phyloP scores from a whole-genome alignment of 53 echinoderm and acorn worm genomes.

The Astropecten irregularis region DNA sequence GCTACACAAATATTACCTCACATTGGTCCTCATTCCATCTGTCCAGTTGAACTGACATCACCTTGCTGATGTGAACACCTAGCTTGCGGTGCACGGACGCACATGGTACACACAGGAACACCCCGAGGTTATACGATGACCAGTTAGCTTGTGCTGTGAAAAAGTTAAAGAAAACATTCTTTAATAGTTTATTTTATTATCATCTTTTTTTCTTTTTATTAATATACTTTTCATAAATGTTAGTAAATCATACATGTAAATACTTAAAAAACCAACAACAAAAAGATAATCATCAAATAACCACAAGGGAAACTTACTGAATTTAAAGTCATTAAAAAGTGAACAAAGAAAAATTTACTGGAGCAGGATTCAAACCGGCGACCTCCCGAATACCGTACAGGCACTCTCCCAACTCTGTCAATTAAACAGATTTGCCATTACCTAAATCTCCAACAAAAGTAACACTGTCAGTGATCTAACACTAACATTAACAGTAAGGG shows the following conservation, averaged over 20 bases:
- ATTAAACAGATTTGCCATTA: too few relatives aligned
- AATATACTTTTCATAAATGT: too few relatives aligned
- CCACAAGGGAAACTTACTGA: too few relatives aligned
- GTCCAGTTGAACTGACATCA: constrained; percentile 90
- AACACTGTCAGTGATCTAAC: too few relatives aligned
- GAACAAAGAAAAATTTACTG: too few relatives aligned
- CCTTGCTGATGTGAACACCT: constrained; percentile 94
- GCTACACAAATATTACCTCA: constrained; percentile 68
- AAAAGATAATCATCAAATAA: too few relatives aligned
- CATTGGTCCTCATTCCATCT: constrained; percentile 93
- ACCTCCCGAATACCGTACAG: too few relatives aligned
- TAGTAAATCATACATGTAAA: background rate
- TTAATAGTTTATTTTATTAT: background rate
- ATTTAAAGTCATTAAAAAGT: too few relatives aligned
- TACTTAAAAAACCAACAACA: background rate
- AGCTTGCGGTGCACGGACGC: constrained; percentile 92
- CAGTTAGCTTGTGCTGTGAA: constrained; percentile 80
- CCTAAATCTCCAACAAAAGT: too few relatives aligned
- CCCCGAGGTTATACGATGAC: constrained; percentile 91
- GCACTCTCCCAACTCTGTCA: too few relatives aligned
- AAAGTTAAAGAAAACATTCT: background rate
- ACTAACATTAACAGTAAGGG: too few relatives aligned
- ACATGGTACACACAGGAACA: constrained; percentile 92
- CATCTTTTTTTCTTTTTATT: background rate
- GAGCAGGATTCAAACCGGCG: too few relatives aligned